Evolutionary conservation across 2,113 vertebrate species (phyloP).

Genomic region (Pungitius pungitius): DNA sequence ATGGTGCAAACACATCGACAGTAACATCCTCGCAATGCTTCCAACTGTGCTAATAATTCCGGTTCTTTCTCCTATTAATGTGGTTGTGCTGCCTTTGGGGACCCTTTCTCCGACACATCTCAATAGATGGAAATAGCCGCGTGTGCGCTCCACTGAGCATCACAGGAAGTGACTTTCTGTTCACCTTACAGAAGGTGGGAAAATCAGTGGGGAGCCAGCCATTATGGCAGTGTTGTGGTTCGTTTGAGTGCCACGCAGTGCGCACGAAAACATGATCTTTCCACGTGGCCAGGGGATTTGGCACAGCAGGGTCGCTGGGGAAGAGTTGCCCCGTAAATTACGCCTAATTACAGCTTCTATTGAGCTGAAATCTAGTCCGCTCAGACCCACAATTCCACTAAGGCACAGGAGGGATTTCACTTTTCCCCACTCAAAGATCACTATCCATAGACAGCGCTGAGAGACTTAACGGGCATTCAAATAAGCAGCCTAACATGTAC

Average conservation of each 20-base stretch:
- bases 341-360: constrained; percentile 81
- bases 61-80: constrained; percentile 59
- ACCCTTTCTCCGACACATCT: constrained; percentile 62
- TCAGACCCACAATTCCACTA: constrained; percentile 58
- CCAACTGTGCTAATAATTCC: constrained; percentile 52
- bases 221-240: constrained; percentile 78
- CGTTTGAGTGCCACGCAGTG: constrained; percentile 78
- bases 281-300: constrained; percentile 77
- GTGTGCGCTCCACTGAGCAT: constrained; percentile 71
- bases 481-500: constrained; percentile 31
- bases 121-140: constrained; percentile 76
- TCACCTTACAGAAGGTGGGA: constrained; percentile 79
- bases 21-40: constrained; percentile 54
- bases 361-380: constrained; percentile 70
- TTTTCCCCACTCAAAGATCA: constrained; percentile 53
- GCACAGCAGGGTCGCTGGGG: constrained; percentile 73
- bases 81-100: constrained; percentile 62
- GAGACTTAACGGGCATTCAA: constrained; percentile 46
- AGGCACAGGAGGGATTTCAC: constrained; percentile 66
- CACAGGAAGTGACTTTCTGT: constrained; percentile 78
- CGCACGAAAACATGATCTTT: constrained; percentile 79
- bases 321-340: constrained; percentile 80
- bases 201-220: constrained; percentile 76
- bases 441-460: constrained; percentile 48
- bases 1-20: constrained; percentile 47